Conservation (phyloP, 2,797 vertebrate genomes). For the Thunnus albacares region DNA sequence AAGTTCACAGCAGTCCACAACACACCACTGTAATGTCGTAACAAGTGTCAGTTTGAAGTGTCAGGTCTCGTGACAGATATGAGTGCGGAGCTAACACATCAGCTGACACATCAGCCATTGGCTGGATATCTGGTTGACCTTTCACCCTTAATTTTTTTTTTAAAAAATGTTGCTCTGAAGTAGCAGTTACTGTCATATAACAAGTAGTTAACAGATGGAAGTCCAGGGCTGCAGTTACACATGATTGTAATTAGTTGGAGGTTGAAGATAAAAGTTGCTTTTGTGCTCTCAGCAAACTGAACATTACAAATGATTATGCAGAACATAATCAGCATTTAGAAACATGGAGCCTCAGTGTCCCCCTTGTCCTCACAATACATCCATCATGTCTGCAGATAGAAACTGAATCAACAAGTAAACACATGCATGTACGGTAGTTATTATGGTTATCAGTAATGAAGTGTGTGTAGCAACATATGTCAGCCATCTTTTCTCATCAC, state of each 20-base stretch:
- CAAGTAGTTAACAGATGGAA: not conserved
- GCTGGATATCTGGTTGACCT: constrained; percentile 32
- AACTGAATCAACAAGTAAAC: too few species aligned
- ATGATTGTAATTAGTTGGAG: not conserved
- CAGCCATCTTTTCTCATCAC: too few species aligned
- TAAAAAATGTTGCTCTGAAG: too few species aligned
- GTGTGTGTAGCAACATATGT: too few species aligned
- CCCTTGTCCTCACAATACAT: not conserved
- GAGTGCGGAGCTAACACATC: constrained; percentile 48
- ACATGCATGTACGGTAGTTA: too few species aligned
- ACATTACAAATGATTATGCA: not conserved
- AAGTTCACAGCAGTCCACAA: not conserved
- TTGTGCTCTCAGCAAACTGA: not conserved
- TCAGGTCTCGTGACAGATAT: constrained; percentile 76
- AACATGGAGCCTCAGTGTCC: too few species aligned
- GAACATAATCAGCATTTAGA: not conserved
- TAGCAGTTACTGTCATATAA: not conserved
- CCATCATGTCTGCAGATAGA: not conserved
- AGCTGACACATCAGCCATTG: constrained; percentile 67
- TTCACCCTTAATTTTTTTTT: constrained; percentile 27
- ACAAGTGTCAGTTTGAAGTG: constrained; percentile 63
- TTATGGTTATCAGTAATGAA: too few species aligned
- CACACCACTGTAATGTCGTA: not conserved
- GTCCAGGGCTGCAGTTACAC: not conserved
- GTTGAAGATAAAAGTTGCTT: not conserved